Conservation (phyloP, 2,888 invertebrate genomes). For the Meganola albula region DNA sequence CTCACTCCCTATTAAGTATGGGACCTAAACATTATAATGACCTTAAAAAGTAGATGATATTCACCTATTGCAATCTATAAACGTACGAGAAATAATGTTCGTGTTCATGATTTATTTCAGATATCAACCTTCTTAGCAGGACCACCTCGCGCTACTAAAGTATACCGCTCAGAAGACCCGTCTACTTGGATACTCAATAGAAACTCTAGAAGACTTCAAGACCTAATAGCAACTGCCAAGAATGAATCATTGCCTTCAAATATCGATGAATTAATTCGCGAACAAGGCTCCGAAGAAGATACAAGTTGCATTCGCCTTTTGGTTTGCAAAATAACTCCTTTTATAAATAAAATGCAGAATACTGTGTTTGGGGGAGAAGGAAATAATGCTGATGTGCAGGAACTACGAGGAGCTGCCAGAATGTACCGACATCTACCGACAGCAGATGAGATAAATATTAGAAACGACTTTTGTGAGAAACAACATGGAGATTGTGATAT, state of each 20-base stretch:
- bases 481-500: constrained; percentile 73
- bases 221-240: constrained; percentile 77
- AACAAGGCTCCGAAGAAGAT: constrained; percentile 75
- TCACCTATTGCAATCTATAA: too few relatives aligned
- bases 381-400: constrained; percentile 37
- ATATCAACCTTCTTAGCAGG: constrained; percentile 77
- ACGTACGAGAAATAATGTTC: too few relatives aligned
- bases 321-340: constrained; percentile 86
- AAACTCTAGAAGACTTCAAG: constrained; percentile 73
- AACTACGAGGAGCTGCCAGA: constrained; percentile 47
- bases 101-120: too few relatives aligned
- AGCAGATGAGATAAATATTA: constrained; percentile 75
- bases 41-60: too few relatives aligned
- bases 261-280: constrained; percentile 78
- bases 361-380: constrained; percentile 73
- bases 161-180: constrained; percentile 50
- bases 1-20: neutral
- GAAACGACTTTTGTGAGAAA: constrained; percentile 80
- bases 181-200: constrained; percentile 80
- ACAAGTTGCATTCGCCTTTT: constrained; percentile 84
- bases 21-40: neutral
- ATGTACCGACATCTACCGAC: constrained; percentile 81
- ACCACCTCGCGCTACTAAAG: constrained; percentile 43
- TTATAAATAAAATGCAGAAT: constrained; percentile 86
- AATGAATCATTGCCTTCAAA: constrained; percentile 80